Evolutionary conservation across 2,888 invertebrate species (phyloP), one percentile per base, ranked within the genome.

Genomic region (Choristoneura rosaceana): DNA sequence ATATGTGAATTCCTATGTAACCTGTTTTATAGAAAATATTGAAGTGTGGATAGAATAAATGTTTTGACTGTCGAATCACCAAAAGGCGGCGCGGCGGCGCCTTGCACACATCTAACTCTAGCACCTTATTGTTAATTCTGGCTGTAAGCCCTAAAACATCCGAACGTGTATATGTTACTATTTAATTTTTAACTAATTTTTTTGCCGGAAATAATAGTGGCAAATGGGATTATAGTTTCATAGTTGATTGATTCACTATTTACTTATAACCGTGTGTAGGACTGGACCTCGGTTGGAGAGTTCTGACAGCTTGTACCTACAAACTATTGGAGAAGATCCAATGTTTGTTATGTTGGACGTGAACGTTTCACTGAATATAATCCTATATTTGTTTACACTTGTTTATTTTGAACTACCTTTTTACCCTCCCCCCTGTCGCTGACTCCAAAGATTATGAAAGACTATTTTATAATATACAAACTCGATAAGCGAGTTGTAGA

Each of bases 341-440:
- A 85, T 84, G 90, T 89, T 88, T 89, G 87, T 86, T 85, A 83
- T 88, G 89, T 90, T 91, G 91, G 90, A 89, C 90, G 91, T 90
- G 83, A 92, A 91, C 91, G 92, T 93, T 93, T 92, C 91, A 89
- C 87, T 93, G 89, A 93, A 93, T 93, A 93, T 93, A 93, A 93
- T 93, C 93, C 92, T 93, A 92, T 93, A 93, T 93, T 93, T 93
- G 93, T 93, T 93, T 90, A 88, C 86, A 87, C 88, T 92, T 88
- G 90, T 93, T 92, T 93, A 81, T 89, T 93, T 93, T 92, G 76
- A 12, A 17, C 25, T 25, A 25, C 25, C 52, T 52, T 52, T 15
- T 3, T 7, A 7, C 50, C 9, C 3, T 52, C 15, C 17, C 50
- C 15, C 7, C 8, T 50, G 12, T 15, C 38, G 5, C 2, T 52